Evolutionary conservation across 2,888 invertebrate genomes (phyloP), one percentile per base, ranked within the genome.

Genomic region (Diarsia brunnea): DNA sequence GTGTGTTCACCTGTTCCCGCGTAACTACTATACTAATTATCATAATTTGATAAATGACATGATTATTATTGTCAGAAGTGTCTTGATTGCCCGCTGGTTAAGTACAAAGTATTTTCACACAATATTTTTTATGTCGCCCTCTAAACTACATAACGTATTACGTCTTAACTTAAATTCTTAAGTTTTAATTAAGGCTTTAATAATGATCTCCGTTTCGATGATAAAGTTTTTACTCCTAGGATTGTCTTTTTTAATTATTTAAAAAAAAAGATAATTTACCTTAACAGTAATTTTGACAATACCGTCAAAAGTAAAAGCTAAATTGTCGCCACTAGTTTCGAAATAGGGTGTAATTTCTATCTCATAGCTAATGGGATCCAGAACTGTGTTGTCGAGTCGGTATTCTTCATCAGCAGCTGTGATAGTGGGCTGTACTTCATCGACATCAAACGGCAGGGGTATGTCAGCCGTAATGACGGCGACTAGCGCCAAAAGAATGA

Each of bases 281-380:
- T 81, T 90, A 10, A 96, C 75, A 55, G 79, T 88, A 45, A 97
- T 94, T 12, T 89, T 92, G 0, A 97, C 95, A 43, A 80, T 83
- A 12, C 97, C 97, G 70, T 94, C 92, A 82, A 97, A 97, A 12
- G 92, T 94, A 84, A 97, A 97, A 0, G 91, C 91, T 45, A 90
- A 91, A 31, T 92, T 93, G 16, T 86, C 82, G 11, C 66, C 87
- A 58, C 91, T 92, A 21, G 90, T 92, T 78, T 95, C 92, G 31
- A 97, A 95, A 80, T 97, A 96, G 0, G 97, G 97, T 0, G 93
- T 95, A 24, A 98, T 90, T 78, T 95, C 94, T 1, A 98, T 91
- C 11, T 96, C 93, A 84, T 97, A 98, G 55, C 93, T 93, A 4
- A 90, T 90, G 0, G 98, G 97, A 31, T 93, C 91, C 3, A 98